Conservation (phyloP, 2,797 vertebrate species). For the Morelia viridis region DNA sequence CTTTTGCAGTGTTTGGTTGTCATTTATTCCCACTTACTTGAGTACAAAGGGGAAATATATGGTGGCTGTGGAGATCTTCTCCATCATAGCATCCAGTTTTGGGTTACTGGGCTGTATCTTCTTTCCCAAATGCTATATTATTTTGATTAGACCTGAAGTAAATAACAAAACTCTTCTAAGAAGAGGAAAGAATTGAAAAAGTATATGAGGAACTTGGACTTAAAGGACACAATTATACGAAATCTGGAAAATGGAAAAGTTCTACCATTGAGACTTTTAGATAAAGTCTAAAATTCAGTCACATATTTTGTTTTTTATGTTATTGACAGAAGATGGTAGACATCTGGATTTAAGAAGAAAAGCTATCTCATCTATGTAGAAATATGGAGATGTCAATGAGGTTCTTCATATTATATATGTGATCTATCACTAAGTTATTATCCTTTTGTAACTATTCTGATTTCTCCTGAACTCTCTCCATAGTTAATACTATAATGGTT, state of each 20-base stretch:
- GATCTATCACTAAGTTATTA: not conserved
- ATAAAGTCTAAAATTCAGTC: not conserved
- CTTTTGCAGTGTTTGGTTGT: no score
- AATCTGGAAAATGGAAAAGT: not conserved
- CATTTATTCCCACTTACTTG: no score
- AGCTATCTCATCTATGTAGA: not conserved
- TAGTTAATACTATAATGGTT: not conserved
- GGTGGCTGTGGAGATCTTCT: no score
- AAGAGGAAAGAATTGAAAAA: not conserved
- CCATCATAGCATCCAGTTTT: no score
- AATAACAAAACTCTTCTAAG: not conserved
- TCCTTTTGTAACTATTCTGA: not conserved
- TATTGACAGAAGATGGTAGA: not conserved
- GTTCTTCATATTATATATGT: not conserved
- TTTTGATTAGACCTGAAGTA: not conserved
- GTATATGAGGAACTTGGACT: not conserved
- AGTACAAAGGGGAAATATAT: no score
- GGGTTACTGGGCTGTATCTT: not conserved
- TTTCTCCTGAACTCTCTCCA: not conserved
- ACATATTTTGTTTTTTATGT: not conserved
- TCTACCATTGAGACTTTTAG: not conserved
- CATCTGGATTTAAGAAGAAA: not conserved
- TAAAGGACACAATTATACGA: not conserved
- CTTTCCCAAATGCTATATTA: not conserved
- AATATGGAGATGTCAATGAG: not conserved